Evolutionary conservation across 2,888 invertebrate genomes (phyloP), one percentile per base, ranked within the genome.

Genomic region (Neoscelio sp.): DNA sequence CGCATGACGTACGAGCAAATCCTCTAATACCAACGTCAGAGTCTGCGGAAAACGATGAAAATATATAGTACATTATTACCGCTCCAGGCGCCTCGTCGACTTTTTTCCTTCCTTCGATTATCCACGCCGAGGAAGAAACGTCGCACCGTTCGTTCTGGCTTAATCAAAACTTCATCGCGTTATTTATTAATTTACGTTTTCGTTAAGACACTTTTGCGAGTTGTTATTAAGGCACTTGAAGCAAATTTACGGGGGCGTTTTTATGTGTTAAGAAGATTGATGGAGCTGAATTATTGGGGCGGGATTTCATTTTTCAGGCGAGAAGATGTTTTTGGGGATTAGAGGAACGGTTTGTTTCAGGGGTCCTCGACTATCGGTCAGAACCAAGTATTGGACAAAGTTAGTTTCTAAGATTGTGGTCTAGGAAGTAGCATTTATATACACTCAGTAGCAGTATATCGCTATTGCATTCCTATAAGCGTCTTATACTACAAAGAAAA

Each of bases 31-130:
- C 42, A 33, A 42, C 23, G 56, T 42, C 50, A 56, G 30, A 15
- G 28, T 8, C 56, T 38, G 48, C 56, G 33, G 65, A 67, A 67
- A 67, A 67, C 50, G 52, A 50, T 75, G 67, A 52, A 75, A 67
- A 75, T 75, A 56, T 48, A 67, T 67, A 60, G 65, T 26, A 52
- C 56, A 68, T 82, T 80, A 80, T 81, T 78, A 70, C 71, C 48
- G 54, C 67, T 54, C 58, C 18, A 42, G 71, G 67, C 75, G 26
- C 12, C 20, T 26, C 56, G 62, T 12, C 76, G 30, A 60, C 73
- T 71, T 60, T 54, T 73, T 64, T 17, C 62, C 71, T 48, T 65
- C 60, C 60, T 44, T 28, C 67, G 67, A 58, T 60, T 52, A 58
- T 56, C 56, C 40, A 13, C 46, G 44, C 33, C 28, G 18, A 38